Base-by-base conservation (phyloP, 2,113 vertebrate species). In the Prietella phreatophila region DNA sequence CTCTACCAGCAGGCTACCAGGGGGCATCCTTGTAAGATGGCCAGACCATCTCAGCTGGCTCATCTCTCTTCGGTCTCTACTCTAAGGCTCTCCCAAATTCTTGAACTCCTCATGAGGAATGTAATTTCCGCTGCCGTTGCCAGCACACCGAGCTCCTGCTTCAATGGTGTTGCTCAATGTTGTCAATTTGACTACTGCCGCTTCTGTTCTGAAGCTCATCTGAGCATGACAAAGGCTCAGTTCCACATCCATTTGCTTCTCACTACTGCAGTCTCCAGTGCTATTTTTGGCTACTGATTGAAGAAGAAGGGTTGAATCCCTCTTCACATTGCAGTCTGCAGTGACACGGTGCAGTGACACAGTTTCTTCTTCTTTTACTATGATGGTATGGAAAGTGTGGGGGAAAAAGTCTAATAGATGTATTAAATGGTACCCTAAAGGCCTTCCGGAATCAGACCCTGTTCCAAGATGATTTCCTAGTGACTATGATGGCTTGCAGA, bases 231-330 rank as follows among this genome's bases (percentile, higher is more conserved):
- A 61, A 61, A 61, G 58, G 33, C 80, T 82, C 30, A 8, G 2
- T 39, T 82, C 33, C 22, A 42, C 5, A 5, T 82, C 80, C 36
- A 27, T 27, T 82, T 61, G 56, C n/a, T 82, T 61, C 22, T 42
- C 20, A n/a, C 80, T 60, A 61, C 80, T 61, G 80, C 80, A 82
- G 80, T 82, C 80, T 61, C 13, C 20, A 61, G 10, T 82, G 80
- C 56, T 82, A 82, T 82, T 82, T 82, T 82, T 82, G 80, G 80
- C 42, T 82, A 15, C 80, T 42, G 56, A 61, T 58, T 61, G 36
- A 82, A 82, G 33, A 81, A 60, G 55, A 61, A 82, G 80, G 80
- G 56, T 61, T 82, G 80, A 82, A 82, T 82, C 80, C 80, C 56
- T 82, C 80, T 82, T 30, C 79, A 81, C 55, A 58, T 20, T 81